These are phyloP conservation scores for Drosophila helvetica DNA, from an alignment of 2,888 invertebrate species.

Conservation along the genomic window DNA sequence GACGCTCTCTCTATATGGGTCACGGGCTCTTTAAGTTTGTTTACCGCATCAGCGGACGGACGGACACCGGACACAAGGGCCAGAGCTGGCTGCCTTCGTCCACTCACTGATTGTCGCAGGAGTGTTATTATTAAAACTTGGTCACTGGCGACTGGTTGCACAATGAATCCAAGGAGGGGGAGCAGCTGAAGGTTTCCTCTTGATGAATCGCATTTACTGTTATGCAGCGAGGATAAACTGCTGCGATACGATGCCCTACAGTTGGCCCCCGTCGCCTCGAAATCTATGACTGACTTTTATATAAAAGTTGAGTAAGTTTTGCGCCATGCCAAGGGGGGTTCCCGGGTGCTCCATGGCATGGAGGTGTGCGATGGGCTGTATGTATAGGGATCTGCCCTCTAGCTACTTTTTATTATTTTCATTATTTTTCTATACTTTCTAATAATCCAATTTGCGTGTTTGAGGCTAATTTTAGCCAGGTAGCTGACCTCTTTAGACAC, in stretches of 20 bases:
- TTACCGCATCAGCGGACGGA: constrained; percentile 55
- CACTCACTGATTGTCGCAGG: constrained; percentile 23
- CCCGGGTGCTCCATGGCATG: not conserved
- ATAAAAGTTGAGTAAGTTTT: constrained; percentile 47
- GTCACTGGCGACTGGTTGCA: constrained; percentile 41
- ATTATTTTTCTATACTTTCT: constrained; percentile 15
- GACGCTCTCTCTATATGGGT: constrained; percentile 53
- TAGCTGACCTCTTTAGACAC: constrained; percentile 26
- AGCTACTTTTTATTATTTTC: constrained; percentile 26
- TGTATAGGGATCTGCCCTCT: not conserved
- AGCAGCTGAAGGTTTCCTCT: constrained; percentile 30
- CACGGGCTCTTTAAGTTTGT: constrained; percentile 66
- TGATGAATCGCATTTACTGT: constrained; percentile 55
- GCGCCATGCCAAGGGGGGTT: not conserved
- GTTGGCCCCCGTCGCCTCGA: constrained; percentile 4
- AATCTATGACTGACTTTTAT: constrained; percentile 46
- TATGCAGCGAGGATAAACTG: constrained; percentile 37
- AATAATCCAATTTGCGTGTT: constrained; percentile 10
- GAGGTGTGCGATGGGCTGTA: not conserved
- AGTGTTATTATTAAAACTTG: constrained; percentile 61
- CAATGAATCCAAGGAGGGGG: constrained; percentile 9
- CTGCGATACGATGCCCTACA: constrained; percentile 14
- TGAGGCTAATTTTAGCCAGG: not conserved
- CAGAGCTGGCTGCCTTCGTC: constrained; percentile 17
- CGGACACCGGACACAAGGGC: constrained; percentile 24